Evolutionary conservation across 1,140 invertebrate genomes (phyloP), one percentile per base, ranked within the genome.

Genomic region (Thalassaphorura encarpata): DNA sequence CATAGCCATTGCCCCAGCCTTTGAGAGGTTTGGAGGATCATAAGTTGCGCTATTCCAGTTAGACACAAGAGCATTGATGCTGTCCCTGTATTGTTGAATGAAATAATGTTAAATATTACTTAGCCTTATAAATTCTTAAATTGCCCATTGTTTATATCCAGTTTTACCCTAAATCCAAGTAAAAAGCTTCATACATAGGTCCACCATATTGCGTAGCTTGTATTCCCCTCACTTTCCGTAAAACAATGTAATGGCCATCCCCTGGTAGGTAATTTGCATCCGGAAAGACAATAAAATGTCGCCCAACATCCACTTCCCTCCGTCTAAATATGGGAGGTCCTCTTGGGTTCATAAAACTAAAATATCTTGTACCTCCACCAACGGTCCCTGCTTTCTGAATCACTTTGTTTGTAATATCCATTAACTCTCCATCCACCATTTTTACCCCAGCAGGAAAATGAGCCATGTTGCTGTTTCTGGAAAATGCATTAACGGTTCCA

Each of bases 141-240:
- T 43, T 43, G 11, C 41, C 8, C 6, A 15, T 43, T 8, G 21
- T 15, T 26, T 24, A 11, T 21, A 18, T 50, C n/a, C 2, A 1
- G 16, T 40, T 21, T 45, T 54, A 61, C 60, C 60, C 54, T 18
- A 61, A 24, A 2, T 50, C 33, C 27, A 61, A 45, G n/a, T 58
- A 52, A 40, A 57, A 56, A 15, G 55, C 55, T 53, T 61, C 55
- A 24, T 61, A 61, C 1, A 61, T 51, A 15, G 56, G n/a, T 21
- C 36, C 36, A 26, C 40, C 51, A 24, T 31, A 46, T 18, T 26
- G n/a, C 19, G 40, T 19, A 18, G 16, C 1, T 13, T 46, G 15
- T 2, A 26, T 19, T 19, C 21, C 21, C 13, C 27, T 39, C 0
- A 23, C 29, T 1, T 40, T 41, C 18, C 28, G 26, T 21, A 62